Percentiles rank a stretch among this genome's conserved stretches.
Evolutionary conservation across 2,888 invertebrate species (phyloP).

Genomic region (Micoletzkya japonica): DNA sequence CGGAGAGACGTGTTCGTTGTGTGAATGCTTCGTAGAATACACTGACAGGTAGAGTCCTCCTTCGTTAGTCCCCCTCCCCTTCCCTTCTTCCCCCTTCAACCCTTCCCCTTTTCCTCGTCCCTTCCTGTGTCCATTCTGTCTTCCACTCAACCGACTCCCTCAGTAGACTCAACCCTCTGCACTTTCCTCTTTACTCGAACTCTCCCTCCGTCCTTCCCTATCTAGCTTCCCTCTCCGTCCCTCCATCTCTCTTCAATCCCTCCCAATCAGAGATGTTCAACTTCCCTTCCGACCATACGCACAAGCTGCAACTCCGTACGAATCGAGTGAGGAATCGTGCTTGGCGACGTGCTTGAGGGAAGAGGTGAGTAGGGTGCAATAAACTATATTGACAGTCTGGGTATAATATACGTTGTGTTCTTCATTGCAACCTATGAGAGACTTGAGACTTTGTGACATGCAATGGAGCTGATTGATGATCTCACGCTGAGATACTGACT

Average conservation of each 20-base stretch:
- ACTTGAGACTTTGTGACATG: too few species aligned
- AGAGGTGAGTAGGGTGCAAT: not conserved
- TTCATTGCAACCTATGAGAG: too few species aligned
- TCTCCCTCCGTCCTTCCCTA: constrained; percentile 10
- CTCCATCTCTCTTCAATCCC: not conserved
- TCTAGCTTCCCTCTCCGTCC: not conserved
- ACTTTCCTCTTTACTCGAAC: constrained; percentile 5
- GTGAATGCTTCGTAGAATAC: constrained; percentile 61
- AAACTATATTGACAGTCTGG: not conserved
- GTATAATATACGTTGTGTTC: not conserved
- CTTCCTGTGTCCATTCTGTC: not conserved
- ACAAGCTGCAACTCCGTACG: constrained; percentile 55
- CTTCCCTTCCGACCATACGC: constrained; percentile 54
- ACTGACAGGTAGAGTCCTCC: constrained; percentile 45
- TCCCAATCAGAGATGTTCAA: constrained; percentile 46
- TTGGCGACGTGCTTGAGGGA: constrained; percentile 58
- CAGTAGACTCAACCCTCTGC: too few species aligned
- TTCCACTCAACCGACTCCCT: constrained; percentile 4
- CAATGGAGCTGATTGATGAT: too few species aligned
- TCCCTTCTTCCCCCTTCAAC: not conserved
- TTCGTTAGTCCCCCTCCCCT: not conserved
- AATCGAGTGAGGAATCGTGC: constrained; percentile 58
- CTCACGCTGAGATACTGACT: too few species aligned
- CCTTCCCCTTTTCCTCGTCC: not conserved
- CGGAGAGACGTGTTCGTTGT: constrained; percentile 57